Conservation (phyloP, 2,888 invertebrate genomes). For the Acrobasis consociella region DNA sequence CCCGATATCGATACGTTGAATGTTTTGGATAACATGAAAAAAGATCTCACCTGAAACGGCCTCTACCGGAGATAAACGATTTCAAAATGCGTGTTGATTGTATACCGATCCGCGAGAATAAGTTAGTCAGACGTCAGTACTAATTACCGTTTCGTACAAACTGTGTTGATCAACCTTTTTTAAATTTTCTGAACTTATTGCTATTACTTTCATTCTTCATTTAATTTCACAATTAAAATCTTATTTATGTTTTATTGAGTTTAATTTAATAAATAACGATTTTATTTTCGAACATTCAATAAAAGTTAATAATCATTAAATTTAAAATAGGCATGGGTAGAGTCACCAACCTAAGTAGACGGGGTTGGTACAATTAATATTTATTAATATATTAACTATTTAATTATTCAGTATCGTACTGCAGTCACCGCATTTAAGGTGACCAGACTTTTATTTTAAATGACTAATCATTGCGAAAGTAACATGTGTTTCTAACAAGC, state of each 20-base stretch:
- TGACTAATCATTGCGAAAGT: conserved; percentile 26
- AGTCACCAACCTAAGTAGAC: conserved; percentile 71
- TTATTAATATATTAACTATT: conserved; percentile 47
- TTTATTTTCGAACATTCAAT: not conserved
- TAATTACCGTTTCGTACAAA: not conserved
- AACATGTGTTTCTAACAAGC: conserved; percentile 28
- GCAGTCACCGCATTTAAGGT: conserved; percentile 76
- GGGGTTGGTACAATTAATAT: conserved; percentile 58
- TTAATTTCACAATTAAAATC: not conserved
- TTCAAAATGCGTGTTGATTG: no score
- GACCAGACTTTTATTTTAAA: conserved; percentile 64
- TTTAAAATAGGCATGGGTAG: conserved; percentile 64
- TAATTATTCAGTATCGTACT: conserved; percentile 54
- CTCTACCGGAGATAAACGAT: no score
- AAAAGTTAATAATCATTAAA: conserved; percentile 26
- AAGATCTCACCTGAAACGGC: no score
- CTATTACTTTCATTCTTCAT: not conserved
- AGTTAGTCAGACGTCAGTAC: not conserved
- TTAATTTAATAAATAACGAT: not conserved
- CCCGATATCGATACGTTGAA: no score
- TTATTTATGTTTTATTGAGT: not conserved
- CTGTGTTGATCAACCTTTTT: conserved; percentile 1
- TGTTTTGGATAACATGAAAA: no score
- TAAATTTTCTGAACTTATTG: not conserved
- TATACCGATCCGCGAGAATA: no score